Base-by-base conservation (phyloP, 2,113 vertebrate species). In the Corythoichthys haematopterus region DNA sequence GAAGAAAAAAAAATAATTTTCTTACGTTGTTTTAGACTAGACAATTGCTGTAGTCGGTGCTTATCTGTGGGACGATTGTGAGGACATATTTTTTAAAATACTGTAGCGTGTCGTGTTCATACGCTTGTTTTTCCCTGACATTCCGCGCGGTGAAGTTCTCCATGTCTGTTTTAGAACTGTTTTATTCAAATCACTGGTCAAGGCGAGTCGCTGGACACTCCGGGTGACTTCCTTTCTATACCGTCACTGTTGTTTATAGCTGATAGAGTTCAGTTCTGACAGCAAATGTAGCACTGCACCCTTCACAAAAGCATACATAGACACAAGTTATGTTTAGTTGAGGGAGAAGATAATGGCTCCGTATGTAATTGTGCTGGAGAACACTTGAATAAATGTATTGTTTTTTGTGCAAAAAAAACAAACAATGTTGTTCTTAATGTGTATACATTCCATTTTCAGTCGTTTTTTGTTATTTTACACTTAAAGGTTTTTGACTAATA, bases 341-440 rank as follows among this genome's bases (percentile, higher is more conserved):
- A 92, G 92, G 95, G 92, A 92, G 92, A 92, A 92, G 92, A 89
- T 91, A 92, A 90, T 93, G 92, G 93, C 93, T 94, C 93, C 91
- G 94, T 92, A 94, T 97, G 95, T 98, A 94, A 93, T 96, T 96
- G 95, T 96, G 96, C 96, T 98, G 96, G 95, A 96, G 94, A 96
- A 98, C 94, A 98, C 95, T 98, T 97, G 95, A 97, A 97, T 96
- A 95, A 98, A 98, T 95, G 94, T 95, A 91, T 94, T 95, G 93
- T 93, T 13, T 12, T 48, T 50, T 94, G 93, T 95, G 94, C 92
- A 93, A 92, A 84, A 82, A 57, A 57, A 36, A 2, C 2, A 28
- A 12, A 37, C 36, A 5, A 33, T 53, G 51, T 56, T 35, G 2
- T 33, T 14, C 53, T 56, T 33, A 14, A 6, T 33, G 53, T 56